phyloP scores from a whole-genome alignment of 2,888 invertebrate species.

The Lepidochrysops patricia region DNA sequence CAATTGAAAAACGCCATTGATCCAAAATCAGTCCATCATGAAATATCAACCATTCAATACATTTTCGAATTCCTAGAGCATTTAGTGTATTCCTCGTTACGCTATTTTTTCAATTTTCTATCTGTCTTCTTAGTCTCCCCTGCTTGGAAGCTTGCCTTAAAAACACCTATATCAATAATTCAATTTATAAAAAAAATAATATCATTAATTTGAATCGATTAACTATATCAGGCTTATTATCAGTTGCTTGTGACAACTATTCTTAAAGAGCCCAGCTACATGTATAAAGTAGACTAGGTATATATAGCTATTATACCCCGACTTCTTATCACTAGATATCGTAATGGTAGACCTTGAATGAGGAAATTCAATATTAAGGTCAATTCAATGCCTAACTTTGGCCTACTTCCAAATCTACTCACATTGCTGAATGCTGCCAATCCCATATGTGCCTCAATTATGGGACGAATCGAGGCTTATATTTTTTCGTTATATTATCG shows the following conservation, averaged over 20 bases:
- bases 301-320: too few relatives aligned
- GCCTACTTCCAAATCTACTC: slow-evolving; percentile 2
- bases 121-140: too few relatives aligned
- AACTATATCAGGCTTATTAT: background rate
- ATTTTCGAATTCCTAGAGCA: too few relatives aligned
- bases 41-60: background rate
- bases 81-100: too few relatives aligned
- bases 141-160: too few relatives aligned
- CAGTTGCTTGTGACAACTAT: background rate
- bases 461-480: background rate
- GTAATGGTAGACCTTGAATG: background rate
- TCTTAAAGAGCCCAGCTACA: too few relatives aligned
- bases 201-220: background rate
- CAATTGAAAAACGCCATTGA: background rate
- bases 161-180: too few relatives aligned
- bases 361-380: slow-evolving; percentile 3
- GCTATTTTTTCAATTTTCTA: too few relatives aligned
- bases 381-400: background rate
- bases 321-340: background rate
- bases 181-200: background rate
- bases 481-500: background rate
- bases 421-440: slow-evolving; percentile 1
- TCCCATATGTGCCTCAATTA: background rate
- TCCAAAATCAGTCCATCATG: background rate
- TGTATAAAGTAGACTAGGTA: too few relatives aligned